phyloP scores from a whole-genome alignment of 2,113 vertebrate genomes.

The Strix aluco region DNA sequence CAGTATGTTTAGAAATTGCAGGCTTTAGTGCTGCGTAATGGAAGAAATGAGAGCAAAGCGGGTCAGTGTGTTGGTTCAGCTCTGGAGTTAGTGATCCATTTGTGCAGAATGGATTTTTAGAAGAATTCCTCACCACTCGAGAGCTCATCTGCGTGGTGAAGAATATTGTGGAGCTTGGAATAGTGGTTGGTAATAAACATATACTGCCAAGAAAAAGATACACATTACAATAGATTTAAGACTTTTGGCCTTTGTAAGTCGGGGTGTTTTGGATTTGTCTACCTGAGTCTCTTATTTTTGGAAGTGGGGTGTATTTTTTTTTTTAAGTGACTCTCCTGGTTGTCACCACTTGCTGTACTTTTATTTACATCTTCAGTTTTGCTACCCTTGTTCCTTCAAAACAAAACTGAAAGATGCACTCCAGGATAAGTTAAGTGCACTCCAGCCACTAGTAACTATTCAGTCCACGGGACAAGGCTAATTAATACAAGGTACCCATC shows the following conservation, averaged over 20 bases:
- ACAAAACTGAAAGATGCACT: not conserved
- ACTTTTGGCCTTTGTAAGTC: not conserved
- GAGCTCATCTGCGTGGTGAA: not conserved
- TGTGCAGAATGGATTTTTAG: not conserved
- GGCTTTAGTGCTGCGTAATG: not conserved
- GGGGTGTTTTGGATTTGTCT: not conserved
- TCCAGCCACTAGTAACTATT: not conserved
- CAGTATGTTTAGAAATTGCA: not conserved
- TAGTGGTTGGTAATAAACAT: not conserved
- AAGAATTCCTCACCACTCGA: fast-evolving
- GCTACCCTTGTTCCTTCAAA: not conserved
- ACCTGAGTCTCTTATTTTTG: not conserved
- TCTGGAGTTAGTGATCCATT: not conserved
- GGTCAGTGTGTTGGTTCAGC: not conserved
- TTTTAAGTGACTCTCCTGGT: not conserved
- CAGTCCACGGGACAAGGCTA: not conserved
- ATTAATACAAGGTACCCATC: not conserved
- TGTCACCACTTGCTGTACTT: not conserved
- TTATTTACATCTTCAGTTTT: not conserved
- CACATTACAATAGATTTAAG: not conserved
- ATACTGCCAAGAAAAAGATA: not conserved
- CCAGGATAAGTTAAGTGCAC: not conserved
- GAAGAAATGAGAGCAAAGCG: not conserved
- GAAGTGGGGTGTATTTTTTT: not conserved
- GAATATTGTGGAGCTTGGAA: not conserved